These are phyloP conservation scores for Sicus ferrugineus DNA, from an alignment of 2,888 invertebrate genomes.

Conservation along the genomic window DNA sequence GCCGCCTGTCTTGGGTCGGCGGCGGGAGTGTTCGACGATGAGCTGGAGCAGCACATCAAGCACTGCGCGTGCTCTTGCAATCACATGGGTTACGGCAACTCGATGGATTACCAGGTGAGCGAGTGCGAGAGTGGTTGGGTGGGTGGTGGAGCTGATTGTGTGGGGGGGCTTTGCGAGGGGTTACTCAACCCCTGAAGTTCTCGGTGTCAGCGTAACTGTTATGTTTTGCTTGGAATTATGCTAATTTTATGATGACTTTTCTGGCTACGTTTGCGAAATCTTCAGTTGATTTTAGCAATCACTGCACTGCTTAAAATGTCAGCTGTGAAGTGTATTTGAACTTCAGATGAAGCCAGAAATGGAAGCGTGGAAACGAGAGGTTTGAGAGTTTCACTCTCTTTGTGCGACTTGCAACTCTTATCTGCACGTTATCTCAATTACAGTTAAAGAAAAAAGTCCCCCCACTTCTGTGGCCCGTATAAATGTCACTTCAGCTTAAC, in stretches of 20 bases:
- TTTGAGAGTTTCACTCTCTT: too few relatives aligned
- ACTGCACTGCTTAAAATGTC: too few relatives aligned
- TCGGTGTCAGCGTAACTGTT: too few relatives aligned
- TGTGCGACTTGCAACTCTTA: too few relatives aligned
- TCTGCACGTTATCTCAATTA: too few relatives aligned
- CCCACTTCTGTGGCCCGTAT: not conserved
- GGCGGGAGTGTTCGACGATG: slow-evolving; percentile 73
- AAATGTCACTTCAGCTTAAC: not conserved
- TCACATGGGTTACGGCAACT: slow-evolving; percentile 93
- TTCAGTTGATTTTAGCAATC: not conserved
- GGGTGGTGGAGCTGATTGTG: not conserved
- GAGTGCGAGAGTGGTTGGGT: not conserved
- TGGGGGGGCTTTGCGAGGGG: not conserved
- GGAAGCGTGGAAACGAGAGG: too few relatives aligned
- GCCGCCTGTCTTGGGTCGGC: slow-evolving; percentile 39
- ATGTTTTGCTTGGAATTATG: too few relatives aligned
- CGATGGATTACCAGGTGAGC: slow-evolving; percentile 85
- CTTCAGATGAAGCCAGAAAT: too few relatives aligned
- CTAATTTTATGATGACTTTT: too few relatives aligned
- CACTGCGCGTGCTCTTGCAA: slow-evolving; percentile 90
- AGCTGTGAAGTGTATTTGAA: too few relatives aligned
- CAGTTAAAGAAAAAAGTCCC: too few relatives aligned
- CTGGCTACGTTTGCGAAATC: not conserved
- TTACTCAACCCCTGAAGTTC: too few relatives aligned
- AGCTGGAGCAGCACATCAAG: slow-evolving; percentile 87